phyloP scores from a whole-genome alignment of 37 sponge, comb jelly and placozoan genomes.

The Theonella swinhoei region DNA sequence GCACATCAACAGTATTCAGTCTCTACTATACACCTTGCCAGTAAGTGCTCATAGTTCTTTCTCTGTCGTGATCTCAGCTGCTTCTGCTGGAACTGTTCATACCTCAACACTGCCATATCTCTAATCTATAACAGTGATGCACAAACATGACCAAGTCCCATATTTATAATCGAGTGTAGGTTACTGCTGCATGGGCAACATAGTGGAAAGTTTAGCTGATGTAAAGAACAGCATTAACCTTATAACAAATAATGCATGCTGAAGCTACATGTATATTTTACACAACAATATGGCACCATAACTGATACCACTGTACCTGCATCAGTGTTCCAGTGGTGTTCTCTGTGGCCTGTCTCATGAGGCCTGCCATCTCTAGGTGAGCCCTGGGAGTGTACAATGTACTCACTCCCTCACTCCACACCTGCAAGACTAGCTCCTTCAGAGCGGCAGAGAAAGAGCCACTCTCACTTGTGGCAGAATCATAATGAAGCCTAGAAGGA shows the following conservation, averaged over 20 bases:
- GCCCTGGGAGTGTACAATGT: conserved; percentile 42
- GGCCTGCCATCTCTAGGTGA: conserved; percentile 56
- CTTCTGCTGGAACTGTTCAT: conserved; percentile 16
- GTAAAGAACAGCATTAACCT: neutral
- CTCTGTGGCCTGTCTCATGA: conserved; percentile 42
- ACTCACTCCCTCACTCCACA: conserved; percentile 19
- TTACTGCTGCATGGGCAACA: too few relatives aligned
- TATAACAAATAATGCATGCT: neutral
- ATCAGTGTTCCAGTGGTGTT: conserved; percentile 8
- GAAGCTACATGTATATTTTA: too few relatives aligned
- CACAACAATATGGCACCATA: too few relatives aligned
- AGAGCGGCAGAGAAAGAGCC: neutral
- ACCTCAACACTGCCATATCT: conserved; percentile 26
- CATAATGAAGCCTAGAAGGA: neutral
- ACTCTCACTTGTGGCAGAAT: neutral
- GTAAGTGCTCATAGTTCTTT: conserved; percentile 57
- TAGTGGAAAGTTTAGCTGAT: too few relatives aligned
- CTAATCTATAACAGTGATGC: conserved; percentile 18
- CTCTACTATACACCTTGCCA: conserved; percentile 14
- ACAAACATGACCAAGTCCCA: too few relatives aligned
- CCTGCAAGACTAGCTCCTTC: neutral
- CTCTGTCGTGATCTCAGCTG: conserved; percentile 68
- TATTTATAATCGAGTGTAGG: too few relatives aligned
- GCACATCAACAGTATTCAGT: neutral
- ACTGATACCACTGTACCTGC: too few relatives aligned